Percentiles rank a stretch among this genome's conserved stretches.
Conservation (phyloP, 35 echinoderm and acorn worm genomes). For the Heliocidaris erythrogramma region DNA sequence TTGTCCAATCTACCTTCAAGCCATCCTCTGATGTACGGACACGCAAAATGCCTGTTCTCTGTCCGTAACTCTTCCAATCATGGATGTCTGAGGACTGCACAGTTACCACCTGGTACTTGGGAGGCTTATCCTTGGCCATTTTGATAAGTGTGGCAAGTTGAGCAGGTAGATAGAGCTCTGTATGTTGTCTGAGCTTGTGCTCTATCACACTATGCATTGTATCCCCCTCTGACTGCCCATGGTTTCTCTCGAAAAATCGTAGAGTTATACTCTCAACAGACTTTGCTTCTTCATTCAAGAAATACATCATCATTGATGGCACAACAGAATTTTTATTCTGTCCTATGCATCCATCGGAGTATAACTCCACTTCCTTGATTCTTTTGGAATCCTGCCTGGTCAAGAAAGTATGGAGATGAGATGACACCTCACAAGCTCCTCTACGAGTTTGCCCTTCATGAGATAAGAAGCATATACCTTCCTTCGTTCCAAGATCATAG, state of each 20-base stretch:
- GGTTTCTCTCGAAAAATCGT: constrained; percentile 66
- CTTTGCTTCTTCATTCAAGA: no score
- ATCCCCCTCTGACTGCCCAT: constrained; percentile 80
- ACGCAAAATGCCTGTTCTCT: no score
- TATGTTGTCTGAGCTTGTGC: not conserved
- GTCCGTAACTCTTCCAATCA: no score
- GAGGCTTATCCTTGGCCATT: no score
- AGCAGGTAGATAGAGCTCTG: constrained; percentile 32
- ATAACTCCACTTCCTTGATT: constrained; percentile 57
- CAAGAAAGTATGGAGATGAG: constrained; percentile 49
- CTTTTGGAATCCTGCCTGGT: constrained; percentile 46
- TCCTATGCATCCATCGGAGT: constrained; percentile 72
- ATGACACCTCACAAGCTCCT: constrained; percentile 62
- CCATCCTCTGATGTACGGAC: no score
- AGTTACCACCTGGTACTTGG: no score
- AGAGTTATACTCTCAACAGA: constrained; percentile 56
- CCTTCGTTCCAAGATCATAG: constrained; percentile 57
- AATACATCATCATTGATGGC: constrained; percentile 68
- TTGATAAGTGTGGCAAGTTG: no score
- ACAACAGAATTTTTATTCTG: constrained; percentile 81
- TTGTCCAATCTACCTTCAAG: no score
- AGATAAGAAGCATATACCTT: constrained; percentile 56
- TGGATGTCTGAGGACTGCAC: no score
- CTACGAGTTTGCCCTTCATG: constrained; percentile 62
- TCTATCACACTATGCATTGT: constrained; percentile 80